These are phyloP conservation scores for Hippocampus zosterae DNA, from an alignment of 2,113 vertebrate genomes.

Conservation along the genomic window DNA sequence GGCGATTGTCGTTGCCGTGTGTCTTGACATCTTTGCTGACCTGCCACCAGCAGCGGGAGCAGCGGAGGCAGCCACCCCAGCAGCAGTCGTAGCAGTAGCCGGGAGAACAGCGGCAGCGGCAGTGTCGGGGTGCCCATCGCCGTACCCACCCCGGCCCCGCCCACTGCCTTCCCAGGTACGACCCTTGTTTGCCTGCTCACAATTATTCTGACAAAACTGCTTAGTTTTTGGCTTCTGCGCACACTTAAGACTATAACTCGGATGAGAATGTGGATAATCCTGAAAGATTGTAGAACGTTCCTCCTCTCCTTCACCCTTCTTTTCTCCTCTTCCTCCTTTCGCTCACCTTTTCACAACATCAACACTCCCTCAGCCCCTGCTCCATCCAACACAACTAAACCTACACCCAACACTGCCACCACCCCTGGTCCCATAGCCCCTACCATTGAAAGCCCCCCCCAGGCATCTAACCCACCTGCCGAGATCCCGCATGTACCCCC, in stretches of 20 bases:
- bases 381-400: slow-evolving; percentile 72
- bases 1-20: slow-evolving; percentile 5
- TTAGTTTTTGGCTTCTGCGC: slow-evolving; percentile 8
- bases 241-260: not conserved
- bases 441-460: slow-evolving; percentile 67
- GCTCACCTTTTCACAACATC: slow-evolving; percentile 11
- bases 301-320: slow-evolving; percentile 33
- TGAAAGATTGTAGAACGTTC: slow-evolving; percentile 14
- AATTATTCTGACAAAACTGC: slow-evolving; percentile 34
- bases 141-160: slow-evolving; percentile 93
- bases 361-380: slow-evolving; percentile 67
- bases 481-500: slow-evolving; percentile 88
- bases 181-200: not conserved
- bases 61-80: slow-evolving; percentile 97
- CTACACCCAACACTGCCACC: slow-evolving; percentile 73
- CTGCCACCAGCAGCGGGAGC: slow-evolving; percentile 86
- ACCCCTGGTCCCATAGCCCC: slow-evolving; percentile 66
- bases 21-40: slow-evolving; percentile 45
- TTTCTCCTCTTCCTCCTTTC: slow-evolving; percentile 25
- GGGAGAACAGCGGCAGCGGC: slow-evolving; percentile 97
- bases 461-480: slow-evolving; percentile 61
- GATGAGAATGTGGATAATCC: slow-evolving; percentile 12
- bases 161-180: slow-evolving; percentile 93
- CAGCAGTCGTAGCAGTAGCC: slow-evolving; percentile 97
- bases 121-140: slow-evolving; percentile 96